Base-by-base conservation (phyloP, 2,113 vertebrate species). In the Rhinoderma darwinii region DNA sequence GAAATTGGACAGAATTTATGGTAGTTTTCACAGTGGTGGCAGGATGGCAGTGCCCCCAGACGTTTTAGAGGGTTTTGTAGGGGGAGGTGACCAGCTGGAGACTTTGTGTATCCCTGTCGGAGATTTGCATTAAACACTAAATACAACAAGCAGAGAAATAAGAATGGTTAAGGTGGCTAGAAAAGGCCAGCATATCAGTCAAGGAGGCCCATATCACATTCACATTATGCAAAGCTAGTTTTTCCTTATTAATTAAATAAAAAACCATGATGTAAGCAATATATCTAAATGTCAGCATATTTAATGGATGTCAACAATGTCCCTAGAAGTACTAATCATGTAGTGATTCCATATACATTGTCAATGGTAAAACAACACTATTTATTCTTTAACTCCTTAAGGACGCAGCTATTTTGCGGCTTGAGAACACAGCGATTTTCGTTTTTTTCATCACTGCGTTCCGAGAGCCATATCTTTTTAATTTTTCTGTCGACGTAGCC, bases 261-360 rank as follows among this genome's bases (percentile, higher is more conserved):
- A 17, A 37, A 70, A 3, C 18, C 32, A 70, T 17, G 27, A 70
- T 37, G 66, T 27, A 18, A 70, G 66, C 37, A 70, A 37, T 70
- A 37, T 32, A 37, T 37, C 32, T 70, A 70, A 70, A 70, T 70
- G 66, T 70, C 66, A 70, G 20, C 66, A 37, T 70, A 70, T 37
- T 37, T 37, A 37, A 70, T 70, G 66, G 17, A 70, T 70, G 17
- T 70, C 66, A 37, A 37, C 32, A 70, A 37, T 70, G 27, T 70
- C 66, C 32, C 20, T 37, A 37, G 32, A 14, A 20, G 15, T 70
- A 37, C 32, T 32, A 70, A 70, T 70, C 18, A 70, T 17, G 12
- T 11, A 37, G 32, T 37, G 17, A 70, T 18, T 68, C 15, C 32
- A 30, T 37, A 70, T 37, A 27, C 15, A 37, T 7, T 70, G 66